phyloP scores from a whole-genome alignment of 2,113 vertebrate species.

The Condylura cristata region DNA sequence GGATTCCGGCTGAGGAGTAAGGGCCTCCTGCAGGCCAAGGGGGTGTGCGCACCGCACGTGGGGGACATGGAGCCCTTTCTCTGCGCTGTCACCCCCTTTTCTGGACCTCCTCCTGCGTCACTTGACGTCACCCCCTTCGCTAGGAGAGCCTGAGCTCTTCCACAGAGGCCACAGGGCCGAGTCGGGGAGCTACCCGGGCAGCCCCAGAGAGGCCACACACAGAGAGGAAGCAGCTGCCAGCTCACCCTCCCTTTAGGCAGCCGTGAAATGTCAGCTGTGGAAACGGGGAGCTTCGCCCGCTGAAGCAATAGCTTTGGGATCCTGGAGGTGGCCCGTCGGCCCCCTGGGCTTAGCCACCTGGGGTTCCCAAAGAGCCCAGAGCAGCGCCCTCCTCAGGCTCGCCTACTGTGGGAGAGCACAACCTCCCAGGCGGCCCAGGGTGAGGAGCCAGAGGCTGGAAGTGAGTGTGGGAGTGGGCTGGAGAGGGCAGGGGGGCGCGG shows the following conservation, averaged over 20 bases:
- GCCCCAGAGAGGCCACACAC: accelerated
- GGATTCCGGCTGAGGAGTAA: too few species aligned
- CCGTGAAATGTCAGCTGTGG: neutral
- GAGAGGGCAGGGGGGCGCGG: too few species aligned
- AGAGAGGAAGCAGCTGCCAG: accelerated
- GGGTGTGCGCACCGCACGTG: too few species aligned
- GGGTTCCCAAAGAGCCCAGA: neutral
- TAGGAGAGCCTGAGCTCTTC: neutral
- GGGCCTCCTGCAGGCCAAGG: too few species aligned
- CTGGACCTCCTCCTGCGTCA: too few species aligned
- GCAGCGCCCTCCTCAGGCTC: neutral
- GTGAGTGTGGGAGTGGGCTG: neutral
- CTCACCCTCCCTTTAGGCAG: accelerated
- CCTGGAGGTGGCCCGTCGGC: too few species aligned
- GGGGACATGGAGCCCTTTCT: too few species aligned
- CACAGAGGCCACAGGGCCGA: neutral
- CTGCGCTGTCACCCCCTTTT: too few species aligned
- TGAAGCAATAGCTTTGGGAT: neutral
- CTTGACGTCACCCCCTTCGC: neutral
- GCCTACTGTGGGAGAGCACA: neutral
- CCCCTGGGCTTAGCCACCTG: neutral
- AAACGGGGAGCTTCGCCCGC: accelerated
- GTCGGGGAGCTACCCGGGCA: accelerated
- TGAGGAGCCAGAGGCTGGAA: neutral
- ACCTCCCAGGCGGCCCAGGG: neutral